phyloP scores from a whole-genome alignment of 2,888 invertebrate genomes.

The Cryptops parisi region DNA sequence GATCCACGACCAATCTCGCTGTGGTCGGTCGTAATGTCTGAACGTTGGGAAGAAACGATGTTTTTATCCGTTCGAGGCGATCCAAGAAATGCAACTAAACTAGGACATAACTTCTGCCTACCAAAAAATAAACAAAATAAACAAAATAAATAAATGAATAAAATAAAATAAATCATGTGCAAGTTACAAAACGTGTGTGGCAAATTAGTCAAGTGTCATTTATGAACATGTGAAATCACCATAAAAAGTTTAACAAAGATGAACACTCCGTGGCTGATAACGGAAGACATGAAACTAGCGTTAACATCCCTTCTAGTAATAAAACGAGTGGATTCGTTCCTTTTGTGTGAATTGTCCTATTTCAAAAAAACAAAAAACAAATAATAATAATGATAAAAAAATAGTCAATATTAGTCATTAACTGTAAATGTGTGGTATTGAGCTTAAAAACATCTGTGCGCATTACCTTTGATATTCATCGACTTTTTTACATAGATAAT shows the following conservation, averaged over 20 bases:
- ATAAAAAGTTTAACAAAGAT: constrained; percentile 29
- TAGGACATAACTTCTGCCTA: constrained; percentile 83
- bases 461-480: constrained; percentile 62
- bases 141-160: no score
- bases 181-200: no score
- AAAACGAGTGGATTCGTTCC: constrained; percentile 12
- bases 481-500: constrained; percentile 70
- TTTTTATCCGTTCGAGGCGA: constrained; percentile 72
- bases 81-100: constrained; percentile 70
- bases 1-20: constrained; percentile 46
- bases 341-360: constrained; percentile 12
- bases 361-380: constrained; percentile 3
- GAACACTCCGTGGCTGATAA: constrained; percentile 21
- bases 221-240: no score
- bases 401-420: no score
- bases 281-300: constrained; percentile 22
- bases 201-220: no score
- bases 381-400: background rate
- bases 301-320: constrained; percentile 16
- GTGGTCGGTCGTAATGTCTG: constrained; percentile 30
- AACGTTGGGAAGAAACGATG: constrained; percentile 42
- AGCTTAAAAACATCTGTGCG: no score
- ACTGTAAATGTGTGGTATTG: no score
- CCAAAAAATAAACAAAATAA: background rate
- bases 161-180: no score